Conservation (phyloP, 2,888 invertebrate genomes). For the Sphecodes monilicornis region DNA sequence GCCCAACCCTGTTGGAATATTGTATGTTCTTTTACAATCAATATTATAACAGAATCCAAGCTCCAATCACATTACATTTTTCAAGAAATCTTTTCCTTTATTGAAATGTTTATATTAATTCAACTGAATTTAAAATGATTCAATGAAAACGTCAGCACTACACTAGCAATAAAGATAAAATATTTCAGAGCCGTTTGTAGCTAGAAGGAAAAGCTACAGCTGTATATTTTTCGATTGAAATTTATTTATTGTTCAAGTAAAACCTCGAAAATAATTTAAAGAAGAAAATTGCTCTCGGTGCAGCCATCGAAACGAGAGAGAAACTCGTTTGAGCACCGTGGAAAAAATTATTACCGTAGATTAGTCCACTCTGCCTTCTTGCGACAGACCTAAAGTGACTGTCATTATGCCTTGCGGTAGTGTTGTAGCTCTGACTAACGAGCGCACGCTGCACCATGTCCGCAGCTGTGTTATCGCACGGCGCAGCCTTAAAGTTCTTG, state of each 20-base stretch:
- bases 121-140: too few species aligned
- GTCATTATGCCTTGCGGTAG: slow-evolving; percentile 54
- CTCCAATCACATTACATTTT: too few species aligned
- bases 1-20: too few species aligned
- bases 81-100: too few species aligned
- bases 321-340: slow-evolving; percentile 30
- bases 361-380: slow-evolving; percentile 59
- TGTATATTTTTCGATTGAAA: neutral
- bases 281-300: slow-evolving; percentile 16
- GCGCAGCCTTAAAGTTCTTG: slow-evolving; percentile 47
- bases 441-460: slow-evolving; percentile 25
- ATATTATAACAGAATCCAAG: too few species aligned
- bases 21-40: too few species aligned
- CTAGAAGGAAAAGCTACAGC: too few species aligned
- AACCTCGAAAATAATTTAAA: neutral
- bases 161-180: too few species aligned
- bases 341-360: slow-evolving; percentile 59
- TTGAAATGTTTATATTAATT: too few species aligned
- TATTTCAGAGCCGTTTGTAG: neutral
- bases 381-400: slow-evolving; percentile 57
- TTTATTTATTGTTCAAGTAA: neutral
- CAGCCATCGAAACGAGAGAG: slow-evolving; percentile 20
- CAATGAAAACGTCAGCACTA: too few species aligned
- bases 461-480: slow-evolving; percentile 39
- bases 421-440: slow-evolving; percentile 43